These are phyloP conservation scores for Geococcyx californianus DNA, from an alignment of 2,113 vertebrate species.

Conservation along the genomic window DNA sequence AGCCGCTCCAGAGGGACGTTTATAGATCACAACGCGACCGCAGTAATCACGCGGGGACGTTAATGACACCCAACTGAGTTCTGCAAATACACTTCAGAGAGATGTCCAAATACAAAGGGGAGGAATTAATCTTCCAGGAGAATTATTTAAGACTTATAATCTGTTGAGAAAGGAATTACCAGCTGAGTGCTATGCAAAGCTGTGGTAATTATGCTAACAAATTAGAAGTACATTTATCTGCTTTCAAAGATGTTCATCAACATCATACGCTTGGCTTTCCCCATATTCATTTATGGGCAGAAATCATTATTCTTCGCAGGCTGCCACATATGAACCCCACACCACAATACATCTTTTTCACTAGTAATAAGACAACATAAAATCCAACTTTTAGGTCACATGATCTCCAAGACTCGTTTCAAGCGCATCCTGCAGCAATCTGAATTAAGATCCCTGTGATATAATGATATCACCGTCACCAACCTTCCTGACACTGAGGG, in stretches of 20 bases:
- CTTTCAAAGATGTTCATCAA: constrained; percentile 12
- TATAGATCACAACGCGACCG: background rate
- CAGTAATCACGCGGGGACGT: background rate
- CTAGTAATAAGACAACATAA: background rate
- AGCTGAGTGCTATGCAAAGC: constrained; percentile 23
- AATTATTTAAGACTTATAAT: constrained; percentile 60
- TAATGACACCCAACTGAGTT: constrained; percentile 30
- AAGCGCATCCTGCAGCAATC: background rate
- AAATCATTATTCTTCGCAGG: background rate
- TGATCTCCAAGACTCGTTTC: background rate
- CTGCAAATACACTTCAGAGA: constrained; percentile 38
- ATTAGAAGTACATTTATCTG: constrained; percentile 47
- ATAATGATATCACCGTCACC: background rate
- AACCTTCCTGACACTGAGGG: background rate
- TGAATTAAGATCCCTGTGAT: background rate
- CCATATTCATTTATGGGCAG: background rate
- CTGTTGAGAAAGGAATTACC: constrained; percentile 56
- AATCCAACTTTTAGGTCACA: background rate
- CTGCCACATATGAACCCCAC: background rate
- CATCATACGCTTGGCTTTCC: background rate
- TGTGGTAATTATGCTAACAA: constrained; percentile 62
- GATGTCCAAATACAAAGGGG: constrained; percentile 21
- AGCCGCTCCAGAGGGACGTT: constrained; percentile 4
- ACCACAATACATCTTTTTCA: background rate
- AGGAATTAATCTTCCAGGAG: constrained; percentile 44